A percentile compares a stretch with the other conserved stretches of the same genome.
Conservation (phyloP, 2,888 invertebrate genomes). For the Xylota sylvarum region DNA sequence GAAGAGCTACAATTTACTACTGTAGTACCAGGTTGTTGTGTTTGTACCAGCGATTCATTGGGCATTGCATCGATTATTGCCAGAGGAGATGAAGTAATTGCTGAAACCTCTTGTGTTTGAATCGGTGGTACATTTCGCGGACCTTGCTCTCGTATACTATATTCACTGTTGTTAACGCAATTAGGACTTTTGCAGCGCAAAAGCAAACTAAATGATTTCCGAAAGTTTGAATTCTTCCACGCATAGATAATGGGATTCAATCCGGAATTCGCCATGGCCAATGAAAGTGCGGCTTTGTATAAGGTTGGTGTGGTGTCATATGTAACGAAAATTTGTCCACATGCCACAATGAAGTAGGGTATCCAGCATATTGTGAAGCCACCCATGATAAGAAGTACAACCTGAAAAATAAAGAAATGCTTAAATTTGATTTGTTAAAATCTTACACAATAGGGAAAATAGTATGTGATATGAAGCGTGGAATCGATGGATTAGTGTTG, state of each 20-base stretch:
- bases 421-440: not conserved
- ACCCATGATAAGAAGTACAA: conserved; percentile 91
- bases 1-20: conserved; percentile 6
- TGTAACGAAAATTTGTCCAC: conserved; percentile 87
- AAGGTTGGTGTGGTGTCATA: conserved; percentile 86
- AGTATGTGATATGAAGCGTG: too few relatives aligned
- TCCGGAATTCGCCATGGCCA: conserved; percentile 92
- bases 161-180: conserved; percentile 83
- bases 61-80: not conserved
- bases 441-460: too few relatives aligned
- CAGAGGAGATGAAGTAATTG: not conserved
- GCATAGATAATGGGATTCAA: conserved; percentile 94
- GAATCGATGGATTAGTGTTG: too few relatives aligned
- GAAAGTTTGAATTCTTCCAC: conserved; percentile 93
- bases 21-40: not conserved
- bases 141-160: conserved; percentile 67
- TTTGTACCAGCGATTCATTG: not conserved
- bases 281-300: conserved; percentile 88
- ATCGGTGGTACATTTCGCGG: conserved; percentile 5
- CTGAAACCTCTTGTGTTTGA: not conserved
- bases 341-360: conserved; percentile 90
- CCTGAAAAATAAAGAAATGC: conserved; percentile 85
- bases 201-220: conserved; percentile 89
- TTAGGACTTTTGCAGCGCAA: conserved; percentile 89
- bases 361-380: conserved; percentile 93